A percentile compares a stretch with the other conserved stretches of the same genome.
phyloP scores from a whole-genome alignment of 2,888 invertebrate genomes.

The Andrena fulva region DNA sequence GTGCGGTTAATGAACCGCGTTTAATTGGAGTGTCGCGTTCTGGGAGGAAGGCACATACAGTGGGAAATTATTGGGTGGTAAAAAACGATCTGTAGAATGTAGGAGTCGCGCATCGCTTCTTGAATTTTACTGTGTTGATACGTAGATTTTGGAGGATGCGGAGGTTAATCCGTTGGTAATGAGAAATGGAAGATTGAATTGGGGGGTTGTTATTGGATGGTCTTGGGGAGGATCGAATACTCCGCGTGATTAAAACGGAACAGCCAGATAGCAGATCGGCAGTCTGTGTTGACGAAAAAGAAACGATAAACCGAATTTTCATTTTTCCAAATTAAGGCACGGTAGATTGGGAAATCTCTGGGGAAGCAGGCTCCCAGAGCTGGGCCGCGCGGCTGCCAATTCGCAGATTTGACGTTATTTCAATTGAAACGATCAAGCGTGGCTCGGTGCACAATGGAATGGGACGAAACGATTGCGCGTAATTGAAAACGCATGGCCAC shows the following conservation, averaged over 20 bases:
- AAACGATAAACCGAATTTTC: constrained; percentile 23
- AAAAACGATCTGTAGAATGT: background rate
- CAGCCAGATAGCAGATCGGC: background rate
- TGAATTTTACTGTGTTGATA: too few relatives aligned
- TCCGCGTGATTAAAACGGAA: background rate
- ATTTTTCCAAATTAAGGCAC: constrained; percentile 53
- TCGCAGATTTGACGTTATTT: constrained; percentile 60
- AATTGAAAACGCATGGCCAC: constrained; percentile 58
- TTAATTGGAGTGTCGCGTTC: background rate
- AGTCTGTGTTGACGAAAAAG: background rate
- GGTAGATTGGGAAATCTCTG: constrained; percentile 49
- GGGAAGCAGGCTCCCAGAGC: background rate
- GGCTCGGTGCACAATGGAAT: background rate
- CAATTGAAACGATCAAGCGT: constrained; percentile 60
- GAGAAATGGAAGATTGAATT: too few relatives aligned
- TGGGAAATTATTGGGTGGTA: background rate
- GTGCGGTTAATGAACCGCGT: background rate
- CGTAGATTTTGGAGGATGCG: too few relatives aligned
- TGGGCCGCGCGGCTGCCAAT: constrained; percentile 29
- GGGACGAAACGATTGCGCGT: constrained; percentile 35
- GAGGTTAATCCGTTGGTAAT: too few relatives aligned
- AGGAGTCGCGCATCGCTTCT: too few relatives aligned
- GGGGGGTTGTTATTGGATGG: too few relatives aligned
- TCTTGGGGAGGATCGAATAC: background rate
- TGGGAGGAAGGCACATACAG: background rate